phyloP scores from a whole-genome alignment of 1,140 invertebrate species.

The Amphibalanus amphitrite region DNA sequence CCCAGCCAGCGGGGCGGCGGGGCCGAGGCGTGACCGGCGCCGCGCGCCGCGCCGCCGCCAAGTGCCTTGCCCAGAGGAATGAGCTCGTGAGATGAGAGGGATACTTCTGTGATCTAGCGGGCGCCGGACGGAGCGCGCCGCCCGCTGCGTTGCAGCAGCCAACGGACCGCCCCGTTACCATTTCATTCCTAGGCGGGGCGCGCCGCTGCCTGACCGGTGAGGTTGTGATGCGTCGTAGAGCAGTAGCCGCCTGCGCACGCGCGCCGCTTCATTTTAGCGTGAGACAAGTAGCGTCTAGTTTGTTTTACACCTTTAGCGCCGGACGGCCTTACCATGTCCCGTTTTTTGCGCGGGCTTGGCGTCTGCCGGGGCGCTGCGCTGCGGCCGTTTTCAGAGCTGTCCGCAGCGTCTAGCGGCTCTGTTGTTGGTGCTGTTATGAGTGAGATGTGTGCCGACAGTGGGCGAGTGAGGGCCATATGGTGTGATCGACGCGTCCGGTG shows the following conservation, averaged over 20 bases:
- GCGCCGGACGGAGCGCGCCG: not conserved
- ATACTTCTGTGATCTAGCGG: not conserved
- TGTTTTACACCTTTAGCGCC: not conserved
- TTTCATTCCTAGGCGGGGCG: not conserved
- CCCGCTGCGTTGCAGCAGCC: too few species aligned
- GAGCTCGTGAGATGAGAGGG: not conserved
- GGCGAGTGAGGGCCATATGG: too few species aligned
- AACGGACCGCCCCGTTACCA: not conserved
- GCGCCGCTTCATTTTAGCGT: not conserved
- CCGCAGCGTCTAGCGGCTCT: too few species aligned
- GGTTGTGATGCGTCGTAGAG: not conserved
- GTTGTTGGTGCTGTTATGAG: not conserved
- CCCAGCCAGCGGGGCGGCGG: not conserved
- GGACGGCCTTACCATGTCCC: not conserved
- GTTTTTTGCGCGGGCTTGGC: not conserved
- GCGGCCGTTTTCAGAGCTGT: not conserved
- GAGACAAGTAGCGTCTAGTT: conserved; percentile 1
- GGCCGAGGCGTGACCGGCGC: not conserved
- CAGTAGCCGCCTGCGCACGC: too few species aligned
- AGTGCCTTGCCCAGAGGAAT: not conserved
- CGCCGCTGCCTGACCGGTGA: not conserved
- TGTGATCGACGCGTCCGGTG: not conserved
- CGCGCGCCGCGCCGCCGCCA: not conserved
- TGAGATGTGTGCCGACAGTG: not conserved
- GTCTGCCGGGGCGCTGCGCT: too few species aligned